Conservation (phyloP, 30 jellyfish, hydroid and myxozoan species). For the Rhopilema esculentum region DNA sequence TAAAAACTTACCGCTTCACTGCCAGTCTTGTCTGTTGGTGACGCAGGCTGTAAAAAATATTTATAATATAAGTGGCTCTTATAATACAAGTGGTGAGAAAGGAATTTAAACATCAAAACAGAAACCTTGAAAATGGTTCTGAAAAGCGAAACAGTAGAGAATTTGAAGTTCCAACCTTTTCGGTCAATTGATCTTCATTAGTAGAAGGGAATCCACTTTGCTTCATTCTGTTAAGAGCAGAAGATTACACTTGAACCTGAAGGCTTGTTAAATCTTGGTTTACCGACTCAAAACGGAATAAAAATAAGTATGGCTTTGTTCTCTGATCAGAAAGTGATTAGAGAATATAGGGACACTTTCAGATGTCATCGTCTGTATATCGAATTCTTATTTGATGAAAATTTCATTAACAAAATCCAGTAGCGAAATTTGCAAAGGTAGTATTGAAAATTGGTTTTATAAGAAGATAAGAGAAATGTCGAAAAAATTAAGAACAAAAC, state of each 20-base stretch:
- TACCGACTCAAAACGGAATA: background rate
- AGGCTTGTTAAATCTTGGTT: background rate
- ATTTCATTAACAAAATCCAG: background rate
- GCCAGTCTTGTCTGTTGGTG: background rate
- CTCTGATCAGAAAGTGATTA: too few species aligned
- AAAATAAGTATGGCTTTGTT: too few species aligned
- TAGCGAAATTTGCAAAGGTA: background rate
- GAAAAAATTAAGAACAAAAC: too few species aligned
- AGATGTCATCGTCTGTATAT: background rate
- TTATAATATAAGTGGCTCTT: too few species aligned
- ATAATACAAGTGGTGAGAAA: too few species aligned
- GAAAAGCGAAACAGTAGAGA: too few species aligned
- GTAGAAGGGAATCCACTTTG: slow-evolving; percentile 85
- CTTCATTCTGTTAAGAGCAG: slow-evolving; percentile 70
- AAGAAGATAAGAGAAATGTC: too few species aligned
- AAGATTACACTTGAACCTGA: background rate
- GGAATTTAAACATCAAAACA: too few species aligned
- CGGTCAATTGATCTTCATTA: slow-evolving; percentile 2
- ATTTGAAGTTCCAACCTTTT: too few species aligned
- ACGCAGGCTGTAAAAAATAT: background rate
- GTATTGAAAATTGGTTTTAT: too few species aligned
- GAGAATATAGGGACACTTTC: too few species aligned
- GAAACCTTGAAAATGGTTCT: too few species aligned
- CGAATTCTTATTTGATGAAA: background rate
- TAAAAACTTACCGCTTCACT: background rate